Evolutionary conservation across 2,797 vertebrate genomes (phyloP).

Genomic region (Pampus argenteus): DNA sequence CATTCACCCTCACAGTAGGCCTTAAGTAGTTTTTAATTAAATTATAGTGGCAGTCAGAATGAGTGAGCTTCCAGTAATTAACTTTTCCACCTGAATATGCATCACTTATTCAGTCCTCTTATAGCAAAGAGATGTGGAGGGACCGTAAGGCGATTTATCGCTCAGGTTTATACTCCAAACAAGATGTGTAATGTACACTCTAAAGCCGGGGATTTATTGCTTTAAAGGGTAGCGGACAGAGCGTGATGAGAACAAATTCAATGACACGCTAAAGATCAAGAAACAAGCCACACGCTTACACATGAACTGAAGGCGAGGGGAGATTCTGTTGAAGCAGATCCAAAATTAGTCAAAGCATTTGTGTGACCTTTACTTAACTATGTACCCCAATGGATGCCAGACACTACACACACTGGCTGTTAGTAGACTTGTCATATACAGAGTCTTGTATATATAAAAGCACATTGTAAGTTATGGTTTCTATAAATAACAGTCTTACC

Average conservation of each 20-base stretch:
- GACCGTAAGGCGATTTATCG: constrained; percentile 49
- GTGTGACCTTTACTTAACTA: constrained; percentile 79
- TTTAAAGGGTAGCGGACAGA: neutral
- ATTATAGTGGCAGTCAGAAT: constrained; percentile 81
- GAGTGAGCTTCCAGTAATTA: constrained; percentile 82
- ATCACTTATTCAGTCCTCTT: constrained; percentile 75
- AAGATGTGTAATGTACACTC: constrained; percentile 25
- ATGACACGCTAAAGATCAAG: constrained; percentile 32
- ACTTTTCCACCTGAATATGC: constrained; percentile 82
- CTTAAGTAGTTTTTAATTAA: constrained; percentile 84
- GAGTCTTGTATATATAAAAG: neutral
- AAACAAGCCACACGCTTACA: constrained; percentile 44
- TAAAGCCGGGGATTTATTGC: neutral
- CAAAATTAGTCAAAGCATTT: constrained; percentile 78
- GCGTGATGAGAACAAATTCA: constrained; percentile 12
- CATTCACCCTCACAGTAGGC: constrained; percentile 80
- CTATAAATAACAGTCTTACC: constrained; percentile 84
- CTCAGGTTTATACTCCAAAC: constrained; percentile 70
- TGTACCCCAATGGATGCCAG: constrained; percentile 42
- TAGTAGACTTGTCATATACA: constrained; percentile 11
- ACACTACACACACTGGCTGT: constrained; percentile 15
- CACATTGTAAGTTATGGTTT: neutral
- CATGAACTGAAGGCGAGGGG: constrained; percentile 45
- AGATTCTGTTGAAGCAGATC: constrained; percentile 66
- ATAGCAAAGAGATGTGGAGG: constrained; percentile 54